Evolutionary conservation across 1,140 invertebrate species (phyloP), one percentile per base, ranked within the genome.

Genomic region (Reticulitermes speratus): DNA sequence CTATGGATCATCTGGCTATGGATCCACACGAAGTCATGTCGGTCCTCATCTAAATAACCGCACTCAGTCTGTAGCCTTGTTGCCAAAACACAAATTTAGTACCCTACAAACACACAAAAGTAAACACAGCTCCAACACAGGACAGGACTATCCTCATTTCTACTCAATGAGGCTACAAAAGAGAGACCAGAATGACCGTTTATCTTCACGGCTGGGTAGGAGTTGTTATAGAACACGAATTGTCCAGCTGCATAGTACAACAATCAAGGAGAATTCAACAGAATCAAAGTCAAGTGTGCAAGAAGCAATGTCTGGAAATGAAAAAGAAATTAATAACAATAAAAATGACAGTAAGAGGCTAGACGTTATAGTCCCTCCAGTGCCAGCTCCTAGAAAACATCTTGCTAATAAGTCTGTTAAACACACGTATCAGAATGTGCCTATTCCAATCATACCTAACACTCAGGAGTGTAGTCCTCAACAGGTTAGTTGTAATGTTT

Each of bases 1-100:
- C 88, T 89, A 93, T 90, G 90, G 90, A 52, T 92, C 91, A 87
- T 94, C 93, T 83, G 94, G 94, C 38, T 94, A 94, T 89, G 93
- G 94, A 85, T 94, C 93, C 44, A 93, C 93, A 65, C 91, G 92
- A 82, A 94, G 93, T 88, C 93, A 93, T 87, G 88, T 91, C 84
- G 91, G 92, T 25, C 91, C 91, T 0, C 91, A 91, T 87, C 90
- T 90, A 88, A 82, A 75, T 44, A 82, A 52, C 48, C 52, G 44
- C 69, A 45, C 83, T 69, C 87, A 86, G 44, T 75, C 82, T 84
- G 2, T 69, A 45, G n/a, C 52, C 44, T 69, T 69, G 52, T 23
- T 84, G 25, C 55, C 86, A 38, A 69, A 69, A 38, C 45, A 86
- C 48, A 86, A 86, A 30, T 86, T 59, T 82, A 86, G 48, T 81